Conservation (phyloP, 2,888 invertebrate species). For the Lasiommata megera region DNA sequence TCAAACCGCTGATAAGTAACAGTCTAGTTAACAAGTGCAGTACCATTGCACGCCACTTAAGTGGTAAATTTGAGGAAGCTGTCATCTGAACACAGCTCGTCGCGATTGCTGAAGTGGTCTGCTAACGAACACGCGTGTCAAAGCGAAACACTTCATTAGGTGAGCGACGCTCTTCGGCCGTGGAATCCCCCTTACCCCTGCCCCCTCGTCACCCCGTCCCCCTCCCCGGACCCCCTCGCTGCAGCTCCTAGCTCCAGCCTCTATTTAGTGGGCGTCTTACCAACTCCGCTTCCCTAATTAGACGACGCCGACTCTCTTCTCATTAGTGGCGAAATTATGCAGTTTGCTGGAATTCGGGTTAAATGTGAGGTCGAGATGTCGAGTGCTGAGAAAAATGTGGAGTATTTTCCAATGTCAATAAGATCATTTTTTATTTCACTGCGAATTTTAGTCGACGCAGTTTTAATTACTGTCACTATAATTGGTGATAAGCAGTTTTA, state of each 20-base stretch:
- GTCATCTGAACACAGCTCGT: conserved; percentile 72
- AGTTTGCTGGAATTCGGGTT: conserved; percentile 75
- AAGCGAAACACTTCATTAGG: conserved; percentile 81
- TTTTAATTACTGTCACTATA: conserved; percentile 1
- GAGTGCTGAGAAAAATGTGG: conserved; percentile 52
- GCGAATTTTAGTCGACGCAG: background rate
- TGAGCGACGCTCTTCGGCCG: conserved; percentile 62
- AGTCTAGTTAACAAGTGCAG: conserved; percentile 65
- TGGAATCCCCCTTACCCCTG: conserved; percentile 35
- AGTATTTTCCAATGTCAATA: conserved; percentile 43
- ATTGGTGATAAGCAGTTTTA: background rate
- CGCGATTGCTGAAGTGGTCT: conserved; percentile 70
- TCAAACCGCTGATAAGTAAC: conserved; percentile 48
- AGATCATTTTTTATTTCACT: conserved; percentile 17
- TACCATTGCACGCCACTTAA: conserved; percentile 71
- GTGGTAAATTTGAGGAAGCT: conserved; percentile 76
- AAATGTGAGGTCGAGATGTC: conserved; percentile 67
- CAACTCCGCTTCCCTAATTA: conserved; percentile 74
- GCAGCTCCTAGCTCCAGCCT: conserved; percentile 41
- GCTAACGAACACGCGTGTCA: conserved; percentile 81
- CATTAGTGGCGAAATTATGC: conserved; percentile 80
- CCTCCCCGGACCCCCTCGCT: conserved; percentile 33
- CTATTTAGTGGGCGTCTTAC: conserved; percentile 75
- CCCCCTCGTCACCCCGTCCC: conserved; percentile 38
- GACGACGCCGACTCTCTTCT: conserved; percentile 72